A percentile compares a stretch with the other conserved stretches of the same genome.
These are phyloP conservation scores for Sparus aurata DNA, from an alignment of 2,797 vertebrate species.

Conservation along the genomic window DNA sequence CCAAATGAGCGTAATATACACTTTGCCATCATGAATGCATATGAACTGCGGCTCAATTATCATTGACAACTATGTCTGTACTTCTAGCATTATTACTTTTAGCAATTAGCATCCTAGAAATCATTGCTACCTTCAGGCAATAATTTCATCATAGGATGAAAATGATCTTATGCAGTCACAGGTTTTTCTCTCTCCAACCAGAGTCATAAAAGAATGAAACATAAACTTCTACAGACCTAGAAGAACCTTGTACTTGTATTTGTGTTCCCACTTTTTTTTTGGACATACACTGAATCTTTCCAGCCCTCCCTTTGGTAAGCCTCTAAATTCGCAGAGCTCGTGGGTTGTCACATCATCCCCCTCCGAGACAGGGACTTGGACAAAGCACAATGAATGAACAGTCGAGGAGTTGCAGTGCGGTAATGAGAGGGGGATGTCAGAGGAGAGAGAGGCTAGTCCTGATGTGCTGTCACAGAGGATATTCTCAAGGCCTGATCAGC, in stretches of 20 bases:
- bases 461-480: conserved; percentile 79
- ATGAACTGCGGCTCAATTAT: conserved; percentile 38
- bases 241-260: conserved; percentile 8
- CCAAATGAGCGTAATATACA: conserved; percentile 15
- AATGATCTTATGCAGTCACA: conserved; percentile 35
- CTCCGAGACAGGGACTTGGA: conserved; percentile 58
- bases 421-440: conserved; percentile 77
- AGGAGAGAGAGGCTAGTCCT: conserved; percentile 61
- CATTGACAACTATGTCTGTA: conserved; percentile 34
- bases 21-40: conserved; percentile 11
- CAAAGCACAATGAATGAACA: conserved; percentile 68
- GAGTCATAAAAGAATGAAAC: conserved; percentile 15
- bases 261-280: conserved; percentile 23
- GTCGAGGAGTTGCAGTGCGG: conserved; percentile 60
- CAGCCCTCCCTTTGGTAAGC: conserved; percentile 15
- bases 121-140: conserved; percentile 62
- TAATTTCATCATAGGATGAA: conserved; percentile 72
- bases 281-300: conserved; percentile 26
- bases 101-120: conserved; percentile 55
- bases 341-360: conserved; percentile 59
- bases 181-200: not conserved
- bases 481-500: conserved; percentile 79
- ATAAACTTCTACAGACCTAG: conserved; percentile 20
- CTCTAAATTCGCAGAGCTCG: conserved; percentile 44
- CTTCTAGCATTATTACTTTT: conserved; percentile 22